These are phyloP conservation scores for Ptyas mucosa DNA, from an alignment of 2,113 vertebrate species.

Conservation along the genomic window DNA sequence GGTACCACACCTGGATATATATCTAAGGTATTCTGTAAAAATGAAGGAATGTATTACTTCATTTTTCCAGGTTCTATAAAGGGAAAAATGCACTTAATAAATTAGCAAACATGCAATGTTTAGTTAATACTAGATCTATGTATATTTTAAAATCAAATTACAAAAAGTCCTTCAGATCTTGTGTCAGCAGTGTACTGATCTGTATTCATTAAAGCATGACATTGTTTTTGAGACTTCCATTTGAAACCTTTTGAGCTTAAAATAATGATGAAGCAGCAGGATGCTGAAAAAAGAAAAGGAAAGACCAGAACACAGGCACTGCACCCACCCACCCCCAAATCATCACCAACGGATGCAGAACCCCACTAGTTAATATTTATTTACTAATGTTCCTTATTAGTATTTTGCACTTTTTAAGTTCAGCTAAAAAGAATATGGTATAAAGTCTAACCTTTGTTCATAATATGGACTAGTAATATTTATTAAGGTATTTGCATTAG, in stretches of 20 bases:
- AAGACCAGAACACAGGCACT: background rate
- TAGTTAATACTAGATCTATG: background rate
- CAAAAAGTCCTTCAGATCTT: background rate
- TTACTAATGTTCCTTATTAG: background rate
- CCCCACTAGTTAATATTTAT: slow-evolving; percentile 15
- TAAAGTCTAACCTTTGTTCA: background rate
- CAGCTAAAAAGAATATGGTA: background rate
- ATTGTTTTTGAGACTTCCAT: background rate
- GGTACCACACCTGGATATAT: background rate
- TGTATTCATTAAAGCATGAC: background rate
- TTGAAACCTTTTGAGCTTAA: background rate
- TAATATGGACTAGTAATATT: background rate
- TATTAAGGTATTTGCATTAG: background rate
- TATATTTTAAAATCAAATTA: background rate
- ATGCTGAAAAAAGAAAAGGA: background rate
- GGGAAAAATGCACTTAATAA: background rate
- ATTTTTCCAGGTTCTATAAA: background rate
- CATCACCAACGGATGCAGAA: background rate
- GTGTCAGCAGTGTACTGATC: background rate
- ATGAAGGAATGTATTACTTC: background rate
- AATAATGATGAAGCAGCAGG: background rate
- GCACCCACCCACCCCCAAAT: background rate
- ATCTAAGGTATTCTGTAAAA: background rate
- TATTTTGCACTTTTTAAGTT: background rate
- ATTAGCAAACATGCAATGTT: background rate